phyloP scores from a whole-genome alignment of 2,113 vertebrate species.

The Colistium nudipinnis region DNA sequence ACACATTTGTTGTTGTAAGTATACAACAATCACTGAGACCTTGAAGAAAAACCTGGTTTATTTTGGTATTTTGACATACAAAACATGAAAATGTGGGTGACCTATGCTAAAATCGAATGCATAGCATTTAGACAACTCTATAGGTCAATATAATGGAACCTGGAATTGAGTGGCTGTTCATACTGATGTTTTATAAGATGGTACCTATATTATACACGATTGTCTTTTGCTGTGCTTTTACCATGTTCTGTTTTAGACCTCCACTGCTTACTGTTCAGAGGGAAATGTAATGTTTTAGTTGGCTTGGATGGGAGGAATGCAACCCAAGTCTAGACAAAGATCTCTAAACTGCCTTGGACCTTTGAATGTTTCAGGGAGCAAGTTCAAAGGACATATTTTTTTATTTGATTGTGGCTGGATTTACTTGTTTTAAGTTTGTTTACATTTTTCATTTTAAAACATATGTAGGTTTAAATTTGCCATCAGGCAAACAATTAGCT shows the following conservation, averaged over 20 bases:
- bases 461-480: neutral
- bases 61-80: neutral
- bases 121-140: neutral
- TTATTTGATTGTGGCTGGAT: slow-evolving; percentile 1
- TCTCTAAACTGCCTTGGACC: neutral
- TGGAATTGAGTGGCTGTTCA: neutral
- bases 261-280: neutral
- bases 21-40: too few relatives aligned
- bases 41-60: too few relatives aligned
- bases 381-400: neutral
- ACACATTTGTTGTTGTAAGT: neutral
- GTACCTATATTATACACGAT: neutral
- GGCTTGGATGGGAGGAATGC: neutral
- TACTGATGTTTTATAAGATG: neutral
- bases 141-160: neutral
- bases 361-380: neutral
- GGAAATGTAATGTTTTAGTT: neutral
- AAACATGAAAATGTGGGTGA: neutral
- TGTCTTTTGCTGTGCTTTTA: neutral
- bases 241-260: slow-evolving; percentile 3
- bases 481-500: neutral
- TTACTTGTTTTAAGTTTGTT: neutral
- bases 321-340: neutral
- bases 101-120: neutral
- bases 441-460: neutral